Conservation (phyloP, 2,113 vertebrate genomes). For the Eira barbara region DNA sequence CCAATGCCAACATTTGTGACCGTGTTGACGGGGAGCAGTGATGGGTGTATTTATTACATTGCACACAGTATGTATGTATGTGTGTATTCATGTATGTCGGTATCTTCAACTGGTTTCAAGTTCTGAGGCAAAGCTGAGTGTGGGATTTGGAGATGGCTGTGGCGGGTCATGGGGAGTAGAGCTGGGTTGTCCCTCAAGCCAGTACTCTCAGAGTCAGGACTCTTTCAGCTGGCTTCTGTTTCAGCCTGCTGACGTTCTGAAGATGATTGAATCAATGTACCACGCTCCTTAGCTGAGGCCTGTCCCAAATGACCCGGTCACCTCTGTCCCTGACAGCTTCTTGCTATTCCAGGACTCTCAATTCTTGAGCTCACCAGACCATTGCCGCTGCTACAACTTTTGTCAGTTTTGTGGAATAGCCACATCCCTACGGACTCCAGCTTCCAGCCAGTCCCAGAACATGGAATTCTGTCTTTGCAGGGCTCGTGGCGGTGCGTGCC, state of each 20-base stretch:
- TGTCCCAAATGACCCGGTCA: neutral
- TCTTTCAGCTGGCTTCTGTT: neutral
- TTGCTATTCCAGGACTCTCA: neutral
- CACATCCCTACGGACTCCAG: neutral
- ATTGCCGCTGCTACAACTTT: neutral
- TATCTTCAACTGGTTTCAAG: neutral
- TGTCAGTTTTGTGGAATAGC: neutral
- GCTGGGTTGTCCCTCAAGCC: neutral
- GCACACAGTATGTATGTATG: neutral
- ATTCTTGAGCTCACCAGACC: neutral
- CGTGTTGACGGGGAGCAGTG: neutral
- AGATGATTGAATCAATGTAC: neutral
- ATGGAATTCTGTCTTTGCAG: neutral
- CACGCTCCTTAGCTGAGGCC: neutral
- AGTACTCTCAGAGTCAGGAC: neutral
- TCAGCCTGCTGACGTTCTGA: neutral
- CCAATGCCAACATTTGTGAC: neutral
- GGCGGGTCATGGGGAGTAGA: neutral
- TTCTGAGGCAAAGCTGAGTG: neutral
- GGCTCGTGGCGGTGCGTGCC: neutral
- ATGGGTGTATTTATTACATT: neutral
- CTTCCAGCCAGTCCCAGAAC: neutral
- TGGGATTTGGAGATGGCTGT: neutral
- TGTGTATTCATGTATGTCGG: neutral
- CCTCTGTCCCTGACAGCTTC: neutral